These are phyloP conservation scores for Lepeophtheirus nordmannii DNA, from an alignment of 2,888 invertebrate genomes.

Conservation along the genomic window DNA sequence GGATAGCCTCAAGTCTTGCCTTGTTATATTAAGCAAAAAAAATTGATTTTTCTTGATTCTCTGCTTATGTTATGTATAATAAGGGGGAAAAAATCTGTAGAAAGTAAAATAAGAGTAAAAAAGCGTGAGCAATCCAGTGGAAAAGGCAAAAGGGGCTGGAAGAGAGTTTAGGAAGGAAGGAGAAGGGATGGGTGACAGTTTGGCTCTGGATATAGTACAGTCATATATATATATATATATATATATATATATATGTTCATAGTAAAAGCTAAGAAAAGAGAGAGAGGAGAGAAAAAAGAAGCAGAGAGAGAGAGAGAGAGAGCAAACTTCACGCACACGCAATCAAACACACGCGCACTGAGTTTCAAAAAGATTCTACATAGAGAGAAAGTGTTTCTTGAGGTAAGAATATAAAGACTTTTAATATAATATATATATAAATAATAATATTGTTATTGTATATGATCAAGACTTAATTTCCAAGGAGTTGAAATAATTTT, in stretches of 20 bases:
- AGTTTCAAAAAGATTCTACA: neutral
- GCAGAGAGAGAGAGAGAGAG: neutral
- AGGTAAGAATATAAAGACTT: neutral
- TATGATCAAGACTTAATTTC: too few species aligned
- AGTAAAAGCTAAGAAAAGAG: conserved; percentile 4
- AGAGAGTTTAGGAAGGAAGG: neutral
- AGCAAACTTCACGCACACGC: neutral
- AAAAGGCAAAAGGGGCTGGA: neutral
- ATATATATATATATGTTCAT: neutral
- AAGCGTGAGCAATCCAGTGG: too few species aligned
- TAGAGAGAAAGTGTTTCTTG: conserved; percentile 6
- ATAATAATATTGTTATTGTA: neutral
- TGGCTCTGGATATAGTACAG: neutral
- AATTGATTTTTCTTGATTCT: neutral
- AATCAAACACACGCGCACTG: neutral
- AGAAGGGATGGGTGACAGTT: conserved; percentile 1
- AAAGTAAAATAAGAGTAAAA: too few species aligned
- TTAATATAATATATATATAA: neutral
- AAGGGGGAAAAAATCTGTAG: too few species aligned
- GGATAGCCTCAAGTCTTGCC: conserved; percentile 5
- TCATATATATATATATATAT: neutral
- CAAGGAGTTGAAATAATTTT: too few species aligned
- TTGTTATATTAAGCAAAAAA: neutral
- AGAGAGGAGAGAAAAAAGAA: neutral
- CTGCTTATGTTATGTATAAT: neutral